Percentiles rank a stretch among this genome's conserved stretches.
Evolutionary conservation across 2,797 vertebrate species (phyloP).

Genomic region (Micrastur ruficollis): DNA sequence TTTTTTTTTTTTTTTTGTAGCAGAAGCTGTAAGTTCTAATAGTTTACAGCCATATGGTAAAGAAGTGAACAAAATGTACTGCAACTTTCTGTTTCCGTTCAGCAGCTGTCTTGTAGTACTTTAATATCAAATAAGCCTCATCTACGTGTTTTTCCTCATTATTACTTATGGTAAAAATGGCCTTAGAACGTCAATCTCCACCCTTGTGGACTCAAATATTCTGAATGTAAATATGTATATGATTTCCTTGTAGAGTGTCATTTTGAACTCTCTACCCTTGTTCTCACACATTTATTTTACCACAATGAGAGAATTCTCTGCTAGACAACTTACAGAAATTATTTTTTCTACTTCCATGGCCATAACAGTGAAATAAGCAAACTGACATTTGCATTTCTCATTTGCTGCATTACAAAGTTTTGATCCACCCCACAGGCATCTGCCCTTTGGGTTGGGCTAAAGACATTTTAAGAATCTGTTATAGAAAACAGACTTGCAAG

Average conservation of each 20-base stretch:
- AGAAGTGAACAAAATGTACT: neutral
- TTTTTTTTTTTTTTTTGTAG: neutral
- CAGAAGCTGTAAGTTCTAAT: neutral
- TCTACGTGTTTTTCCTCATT: neutral
- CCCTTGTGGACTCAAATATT: neutral
- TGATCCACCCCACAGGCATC: slow-evolving; percentile 34
- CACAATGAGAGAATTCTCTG: slow-evolving; percentile 14
- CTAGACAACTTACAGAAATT: neutral
- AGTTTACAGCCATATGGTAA: neutral
- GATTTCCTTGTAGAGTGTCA: slow-evolving; percentile 25
- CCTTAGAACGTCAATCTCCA: neutral
- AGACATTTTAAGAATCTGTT: slow-evolving; percentile 22
- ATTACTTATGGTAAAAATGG: neutral
- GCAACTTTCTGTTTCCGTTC: neutral
- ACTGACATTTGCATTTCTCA: slow-evolving; percentile 59
- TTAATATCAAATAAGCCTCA: neutral
- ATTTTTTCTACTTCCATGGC: slow-evolving; percentile 27
- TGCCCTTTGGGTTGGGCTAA: slow-evolving; percentile 48
- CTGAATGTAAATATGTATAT: neutral
- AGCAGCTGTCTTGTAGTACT: neutral
- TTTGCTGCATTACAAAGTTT: slow-evolving; percentile 57
- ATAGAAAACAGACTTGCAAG: neutral
- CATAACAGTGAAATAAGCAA: slow-evolving; percentile 51
- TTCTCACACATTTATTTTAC: slow-evolving; percentile 23
- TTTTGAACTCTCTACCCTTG: slow-evolving; percentile 49